Evolutionary conservation across 2,888 invertebrate genomes (phyloP).

Genomic region (Lobophora halterata): DNA sequence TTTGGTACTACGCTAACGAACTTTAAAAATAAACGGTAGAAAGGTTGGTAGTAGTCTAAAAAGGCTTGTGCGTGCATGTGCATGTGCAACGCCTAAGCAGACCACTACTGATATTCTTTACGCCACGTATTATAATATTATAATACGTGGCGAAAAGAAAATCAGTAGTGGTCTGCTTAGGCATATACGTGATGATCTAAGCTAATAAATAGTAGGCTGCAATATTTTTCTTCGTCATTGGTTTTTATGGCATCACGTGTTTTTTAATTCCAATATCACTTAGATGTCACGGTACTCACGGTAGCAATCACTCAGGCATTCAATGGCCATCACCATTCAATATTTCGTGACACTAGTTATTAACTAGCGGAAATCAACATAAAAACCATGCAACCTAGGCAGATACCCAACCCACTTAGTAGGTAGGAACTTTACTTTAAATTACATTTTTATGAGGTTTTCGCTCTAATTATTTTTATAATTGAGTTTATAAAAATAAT

Average conservation of each 20-base stretch:
- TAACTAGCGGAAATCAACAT: slow-evolving; percentile 40
- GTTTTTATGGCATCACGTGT: background rate
- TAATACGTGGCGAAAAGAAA: no score
- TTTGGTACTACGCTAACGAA: no score
- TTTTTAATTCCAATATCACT: slow-evolving; percentile 2
- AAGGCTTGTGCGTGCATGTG: no score
- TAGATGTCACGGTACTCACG: background rate
- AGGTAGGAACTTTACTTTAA: no score
- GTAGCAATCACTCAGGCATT: slow-evolving; percentile 6
- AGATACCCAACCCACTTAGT: no score
- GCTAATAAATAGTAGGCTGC: slow-evolving; percentile 3
- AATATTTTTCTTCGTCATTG: slow-evolving; percentile 8
- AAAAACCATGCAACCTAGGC: slow-evolving; percentile 32
- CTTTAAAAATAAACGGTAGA: no score
- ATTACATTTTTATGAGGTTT: slow-evolving; percentile 36
- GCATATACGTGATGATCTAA: no score
- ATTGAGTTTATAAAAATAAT: background rate
- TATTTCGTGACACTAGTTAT: slow-evolving; percentile 53
- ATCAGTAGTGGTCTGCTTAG: no score
- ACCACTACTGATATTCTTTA: no score
- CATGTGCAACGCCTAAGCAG: no score
- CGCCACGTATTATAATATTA: no score
- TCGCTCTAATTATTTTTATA: background rate
- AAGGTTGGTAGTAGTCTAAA: no score
- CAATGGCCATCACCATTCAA: slow-evolving; percentile 28